A percentile compares a stretch with the other conserved stretches of the same genome.
Evolutionary conservation across 2,888 invertebrate genomes (phyloP).

Genomic region (Rambutsinella grinnellia): DNA sequence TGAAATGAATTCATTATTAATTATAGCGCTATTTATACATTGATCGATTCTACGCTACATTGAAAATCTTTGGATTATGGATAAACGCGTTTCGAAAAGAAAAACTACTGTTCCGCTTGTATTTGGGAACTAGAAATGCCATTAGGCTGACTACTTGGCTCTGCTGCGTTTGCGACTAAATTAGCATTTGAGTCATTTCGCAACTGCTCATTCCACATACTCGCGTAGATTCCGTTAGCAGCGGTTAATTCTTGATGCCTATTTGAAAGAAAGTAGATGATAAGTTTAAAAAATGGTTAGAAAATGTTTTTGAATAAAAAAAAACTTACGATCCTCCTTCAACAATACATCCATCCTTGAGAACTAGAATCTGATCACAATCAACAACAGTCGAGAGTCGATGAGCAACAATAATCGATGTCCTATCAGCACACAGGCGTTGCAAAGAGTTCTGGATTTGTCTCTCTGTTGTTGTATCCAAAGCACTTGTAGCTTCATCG

Average conservation of each 20-base stretch:
- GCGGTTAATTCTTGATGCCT: constrained; percentile 82
- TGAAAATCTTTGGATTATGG: no score
- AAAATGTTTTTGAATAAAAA: neutral
- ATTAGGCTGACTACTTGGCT: constrained; percentile 3
- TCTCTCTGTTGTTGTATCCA: constrained; percentile 78
- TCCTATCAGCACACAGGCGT: constrained; percentile 69
- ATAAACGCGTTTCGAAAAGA: no score
- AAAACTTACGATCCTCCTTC: constrained; percentile 85
- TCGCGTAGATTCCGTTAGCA: constrained; percentile 82
- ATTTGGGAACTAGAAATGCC: constrained; percentile 16
- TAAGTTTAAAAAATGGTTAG: neutral
- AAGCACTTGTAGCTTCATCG: constrained; percentile 72
- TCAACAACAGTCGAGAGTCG: constrained; percentile 67
- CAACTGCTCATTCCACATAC: constrained; percentile 94
- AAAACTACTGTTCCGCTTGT: constrained; percentile 8
- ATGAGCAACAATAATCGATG: constrained; percentile 69
- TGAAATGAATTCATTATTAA: no score
- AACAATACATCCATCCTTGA: constrained; percentile 90
- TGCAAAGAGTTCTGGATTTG: constrained; percentile 73
- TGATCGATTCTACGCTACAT: no score
- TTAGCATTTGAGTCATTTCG: constrained; percentile 68
- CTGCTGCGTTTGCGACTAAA: neutral
- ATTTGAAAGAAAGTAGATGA: constrained; percentile 51
- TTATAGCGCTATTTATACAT: no score
- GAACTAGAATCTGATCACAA: constrained; percentile 85